phyloP scores from a whole-genome alignment of 2,113 vertebrate species.

The Oreochromis tanganicae region DNA sequence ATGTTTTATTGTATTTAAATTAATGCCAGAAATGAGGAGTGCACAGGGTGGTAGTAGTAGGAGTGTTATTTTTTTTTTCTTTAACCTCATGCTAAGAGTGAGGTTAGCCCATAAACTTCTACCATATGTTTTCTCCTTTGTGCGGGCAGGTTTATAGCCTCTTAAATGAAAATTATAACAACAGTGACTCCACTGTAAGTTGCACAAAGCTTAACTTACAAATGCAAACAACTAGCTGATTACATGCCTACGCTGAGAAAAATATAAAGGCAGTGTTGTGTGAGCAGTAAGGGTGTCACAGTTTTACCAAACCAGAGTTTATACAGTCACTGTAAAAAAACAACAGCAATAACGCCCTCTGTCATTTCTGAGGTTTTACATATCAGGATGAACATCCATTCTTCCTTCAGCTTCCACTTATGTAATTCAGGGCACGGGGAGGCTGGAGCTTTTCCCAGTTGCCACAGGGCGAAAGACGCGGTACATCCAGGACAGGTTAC shows the following conservation, averaged over 20 bases:
- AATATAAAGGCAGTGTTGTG: not conserved
- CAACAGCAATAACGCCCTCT: not conserved
- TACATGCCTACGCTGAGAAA: not conserved
- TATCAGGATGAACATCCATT: not conserved
- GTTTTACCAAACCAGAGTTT: not conserved
- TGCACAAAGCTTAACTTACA: not conserved
- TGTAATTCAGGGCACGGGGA: accelerated
- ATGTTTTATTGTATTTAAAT: not conserved
- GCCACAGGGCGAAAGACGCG: not conserved
- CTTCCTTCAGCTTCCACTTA: not conserved
- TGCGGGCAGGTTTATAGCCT: not conserved
- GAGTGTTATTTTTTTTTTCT: not conserved
- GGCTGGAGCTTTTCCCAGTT: not conserved
- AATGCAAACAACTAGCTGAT: not conserved
- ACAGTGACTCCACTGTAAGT: not conserved
- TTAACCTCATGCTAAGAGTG: not conserved
- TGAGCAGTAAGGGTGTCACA: not conserved
- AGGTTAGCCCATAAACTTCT: not conserved
- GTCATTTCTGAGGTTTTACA: not conserved
- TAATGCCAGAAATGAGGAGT: not conserved
- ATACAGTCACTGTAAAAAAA: not conserved
- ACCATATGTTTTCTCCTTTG: not conserved
- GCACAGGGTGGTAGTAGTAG: not conserved
- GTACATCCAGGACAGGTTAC: not conserved
- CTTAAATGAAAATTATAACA: not conserved